Evolutionary conservation across 2,888 invertebrate genomes (phyloP).

Genomic region (Euzetes globulus): DNA sequence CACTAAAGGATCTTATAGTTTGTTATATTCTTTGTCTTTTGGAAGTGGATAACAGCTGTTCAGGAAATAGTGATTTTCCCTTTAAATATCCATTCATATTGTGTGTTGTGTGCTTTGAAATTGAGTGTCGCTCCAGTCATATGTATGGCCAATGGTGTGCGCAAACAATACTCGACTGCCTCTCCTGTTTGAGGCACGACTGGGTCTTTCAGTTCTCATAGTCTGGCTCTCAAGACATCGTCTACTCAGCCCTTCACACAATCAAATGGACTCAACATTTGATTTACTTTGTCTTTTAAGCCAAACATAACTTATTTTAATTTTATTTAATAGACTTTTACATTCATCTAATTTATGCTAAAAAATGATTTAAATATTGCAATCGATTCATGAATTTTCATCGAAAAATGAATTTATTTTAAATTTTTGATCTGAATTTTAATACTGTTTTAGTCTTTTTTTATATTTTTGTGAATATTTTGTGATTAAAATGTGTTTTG

Average conservation of each 20-base stretch:
- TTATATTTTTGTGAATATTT: neutral
- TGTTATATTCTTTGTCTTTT: neutral
- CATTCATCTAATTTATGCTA: neutral
- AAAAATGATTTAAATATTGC: neutral
- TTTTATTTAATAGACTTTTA: neutral
- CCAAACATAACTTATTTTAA: neutral
- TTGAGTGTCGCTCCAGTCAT: neutral
- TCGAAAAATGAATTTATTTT: neutral
- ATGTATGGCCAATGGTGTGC: neutral
- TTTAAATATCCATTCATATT: neutral
- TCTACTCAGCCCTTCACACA: no score
- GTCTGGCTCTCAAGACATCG: neutral
- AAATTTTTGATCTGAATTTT: neutral
- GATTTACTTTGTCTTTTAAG: neutral
- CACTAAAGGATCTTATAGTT: neutral
- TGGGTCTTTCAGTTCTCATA: neutral
- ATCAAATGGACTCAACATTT: no score
- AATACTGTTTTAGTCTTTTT: neutral
- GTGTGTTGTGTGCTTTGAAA: neutral
- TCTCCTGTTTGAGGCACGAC: neutral
- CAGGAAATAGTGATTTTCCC: constrained; percentile 12
- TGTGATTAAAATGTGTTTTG: neutral
- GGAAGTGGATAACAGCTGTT: neutral
- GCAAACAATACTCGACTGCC: neutral
- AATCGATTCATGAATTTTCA: neutral